Percentiles rank a stretch among this genome's conserved stretches.
phyloP scores from a whole-genome alignment of 2,888 invertebrate species.

The Candidula unifasciata region DNA sequence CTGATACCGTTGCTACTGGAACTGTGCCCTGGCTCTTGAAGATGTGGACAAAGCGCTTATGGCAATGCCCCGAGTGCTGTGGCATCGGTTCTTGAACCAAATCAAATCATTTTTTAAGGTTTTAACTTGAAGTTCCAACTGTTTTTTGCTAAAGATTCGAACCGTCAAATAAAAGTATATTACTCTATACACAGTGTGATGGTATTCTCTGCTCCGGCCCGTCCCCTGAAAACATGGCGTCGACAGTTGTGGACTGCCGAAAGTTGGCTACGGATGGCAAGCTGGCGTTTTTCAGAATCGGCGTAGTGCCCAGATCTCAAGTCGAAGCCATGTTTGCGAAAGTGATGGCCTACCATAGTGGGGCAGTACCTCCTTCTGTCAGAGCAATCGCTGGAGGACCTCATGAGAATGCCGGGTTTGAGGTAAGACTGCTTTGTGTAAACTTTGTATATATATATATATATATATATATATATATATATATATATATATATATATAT shows the following conservation, averaged over 20 bases:
- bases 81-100: too few species aligned
- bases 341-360: constrained; percentile 52
- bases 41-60: too few species aligned
- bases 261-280: constrained; percentile 59
- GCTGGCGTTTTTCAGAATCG: constrained; percentile 64
- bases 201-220: constrained; percentile 65
- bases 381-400: constrained; percentile 37
- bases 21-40: too few species aligned
- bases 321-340: constrained; percentile 62
- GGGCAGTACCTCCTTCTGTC: constrained; percentile 48
- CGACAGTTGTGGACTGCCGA: constrained; percentile 66
- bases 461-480: too few species aligned
- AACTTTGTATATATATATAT: too few species aligned
- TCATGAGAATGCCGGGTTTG: constrained; percentile 41
- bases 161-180: too few species aligned
- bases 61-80: too few species aligned
- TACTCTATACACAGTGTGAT: constrained; percentile 57
- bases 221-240: constrained; percentile 64
- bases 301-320: constrained; percentile 62
- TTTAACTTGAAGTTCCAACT: too few species aligned
- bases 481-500: too few species aligned
- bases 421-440: not conserved
- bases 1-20: too few species aligned
- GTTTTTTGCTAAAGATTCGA: too few species aligned
- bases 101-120: too few species aligned